Percentiles rank a stretch among this genome's conserved stretches.
Conservation (phyloP, 2,888 invertebrate species). For the Hydropsyche betteni region DNA sequence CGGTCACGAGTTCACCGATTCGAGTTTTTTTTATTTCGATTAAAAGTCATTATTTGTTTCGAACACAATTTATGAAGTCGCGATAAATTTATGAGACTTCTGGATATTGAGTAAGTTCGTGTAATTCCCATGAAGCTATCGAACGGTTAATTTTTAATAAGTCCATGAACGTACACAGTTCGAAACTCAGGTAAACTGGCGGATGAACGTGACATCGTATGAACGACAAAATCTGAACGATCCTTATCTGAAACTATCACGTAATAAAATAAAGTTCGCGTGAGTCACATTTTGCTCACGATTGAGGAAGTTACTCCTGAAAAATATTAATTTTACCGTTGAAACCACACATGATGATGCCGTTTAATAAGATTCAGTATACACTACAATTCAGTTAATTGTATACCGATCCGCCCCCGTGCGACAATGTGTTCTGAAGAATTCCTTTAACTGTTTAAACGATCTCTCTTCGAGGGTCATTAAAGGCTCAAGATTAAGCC, state of each 20-base stretch:
- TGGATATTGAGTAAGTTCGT: no score
- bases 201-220: constrained; percentile 26
- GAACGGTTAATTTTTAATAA: no score
- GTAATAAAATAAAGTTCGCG: constrained; percentile 27
- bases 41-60: no score
- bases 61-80: no score
- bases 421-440: neutral
- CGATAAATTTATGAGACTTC: no score
- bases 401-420: no score
- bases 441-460: neutral
- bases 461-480: no score
- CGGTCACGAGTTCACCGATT: constrained; percentile 17
- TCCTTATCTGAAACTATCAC: constrained; percentile 23
- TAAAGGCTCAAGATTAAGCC: neutral
- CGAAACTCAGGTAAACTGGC: constrained; percentile 3
- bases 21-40: constrained; percentile 17
- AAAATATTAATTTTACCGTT: constrained; percentile 28
- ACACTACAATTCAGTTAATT: no score
- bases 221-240: constrained; percentile 27
- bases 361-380: no score
- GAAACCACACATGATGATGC: no score
- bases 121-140: no score
- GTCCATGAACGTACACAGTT: neutral
- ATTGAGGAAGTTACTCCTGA: constrained; percentile 15
- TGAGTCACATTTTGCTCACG: constrained; percentile 19